Conservation (phyloP, 1,140 invertebrate genomes). For the Neodiprion pinetum region DNA sequence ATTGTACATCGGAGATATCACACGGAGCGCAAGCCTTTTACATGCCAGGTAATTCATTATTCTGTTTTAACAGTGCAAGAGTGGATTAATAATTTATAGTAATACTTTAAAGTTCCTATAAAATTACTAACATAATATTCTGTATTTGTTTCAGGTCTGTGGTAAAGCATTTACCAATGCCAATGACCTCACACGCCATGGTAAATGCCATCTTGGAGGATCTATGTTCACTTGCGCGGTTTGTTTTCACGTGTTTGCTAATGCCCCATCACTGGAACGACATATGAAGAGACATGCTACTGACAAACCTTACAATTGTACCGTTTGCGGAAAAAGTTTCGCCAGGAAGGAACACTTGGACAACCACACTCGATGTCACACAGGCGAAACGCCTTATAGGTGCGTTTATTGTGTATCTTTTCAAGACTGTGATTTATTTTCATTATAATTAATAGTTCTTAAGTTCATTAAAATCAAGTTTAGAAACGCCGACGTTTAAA, state of each 20-base stretch:
- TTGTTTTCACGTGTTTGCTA: constrained; percentile 79
- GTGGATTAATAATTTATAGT: constrained; percentile 11
- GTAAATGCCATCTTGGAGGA: constrained; percentile 81
- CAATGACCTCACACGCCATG: constrained; percentile 78
- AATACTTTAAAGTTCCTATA: neutral
- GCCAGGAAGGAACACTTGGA: constrained; percentile 85
- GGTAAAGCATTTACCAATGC: constrained; percentile 81
- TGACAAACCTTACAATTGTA: constrained; percentile 82
- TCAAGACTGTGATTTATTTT: constrained; percentile 39
- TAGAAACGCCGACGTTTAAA: constrained; percentile 46
- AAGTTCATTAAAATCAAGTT: constrained; percentile 42
- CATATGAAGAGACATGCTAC: constrained; percentile 81
- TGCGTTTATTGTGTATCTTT: constrained; percentile 39
- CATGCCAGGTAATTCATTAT: constrained; percentile 69
- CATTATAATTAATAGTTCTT: constrained; percentile 62
- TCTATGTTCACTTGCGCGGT: constrained; percentile 77
- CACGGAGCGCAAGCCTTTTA: constrained; percentile 83
- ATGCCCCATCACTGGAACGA: constrained; percentile 72
- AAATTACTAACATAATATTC: constrained; percentile 10
- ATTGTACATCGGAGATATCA: constrained; percentile 86
- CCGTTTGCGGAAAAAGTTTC: constrained; percentile 86
- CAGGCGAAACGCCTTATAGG: constrained; percentile 83
- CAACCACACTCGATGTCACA: constrained; percentile 83
- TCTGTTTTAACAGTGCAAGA: neutral
- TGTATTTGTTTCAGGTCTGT: constrained; percentile 63